Evolutionary conservation across 30 jellyfish, hydroid and myxozoan genomes (phyloP), one percentile per base, ranked within the genome.

Genomic region (Turritopsis dohrnii): DNA sequence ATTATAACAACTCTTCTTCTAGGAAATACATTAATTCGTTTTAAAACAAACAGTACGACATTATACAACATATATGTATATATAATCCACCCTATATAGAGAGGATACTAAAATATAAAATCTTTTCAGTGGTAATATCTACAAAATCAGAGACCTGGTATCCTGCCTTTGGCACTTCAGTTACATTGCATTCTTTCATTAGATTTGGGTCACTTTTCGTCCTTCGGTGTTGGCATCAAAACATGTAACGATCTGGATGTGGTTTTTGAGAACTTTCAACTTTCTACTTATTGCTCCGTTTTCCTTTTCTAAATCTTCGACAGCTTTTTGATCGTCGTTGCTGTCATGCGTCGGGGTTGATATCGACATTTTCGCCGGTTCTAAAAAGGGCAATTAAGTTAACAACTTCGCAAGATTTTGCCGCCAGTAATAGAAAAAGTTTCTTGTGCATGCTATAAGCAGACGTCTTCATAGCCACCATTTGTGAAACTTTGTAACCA

Each of bases 301-400:
- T 29, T 93, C 96, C 85, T 95, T 84, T 88, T 85, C 96, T 53
- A 93, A 90, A 86, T 93, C 98, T 71, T 81, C 84, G 94, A 94
- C 97, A 79, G 87, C 83, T 29, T 87, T 30, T 90, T 95, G 96
- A 75, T 91, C 87, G 81, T 91, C 84, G 72, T 90, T 89, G 90
- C 87, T 87, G 81, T 75, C 60, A 41, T 41, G 60, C 5, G 13
- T 13, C 60, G 13, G 60, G 60, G 60, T 41, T 3, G 60, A 13
- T 41, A 13, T 41, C 13, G 60, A 41, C 60, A 13, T 41, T 41
- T 41, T 41, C 13, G 60, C 13, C 60, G 60, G 60, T 41, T 41
- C 60, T 41, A 41, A 41, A 41, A 41, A 41, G 13, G 9, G 60
- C 60, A 41, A 41, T 41, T 41, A 5, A 3, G 13, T 41, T 41